Evolutionary conservation across 2,797 vertebrate genomes (phyloP), one percentile per base, ranked within the genome.

Genomic region (Delichon dasypus): DNA sequence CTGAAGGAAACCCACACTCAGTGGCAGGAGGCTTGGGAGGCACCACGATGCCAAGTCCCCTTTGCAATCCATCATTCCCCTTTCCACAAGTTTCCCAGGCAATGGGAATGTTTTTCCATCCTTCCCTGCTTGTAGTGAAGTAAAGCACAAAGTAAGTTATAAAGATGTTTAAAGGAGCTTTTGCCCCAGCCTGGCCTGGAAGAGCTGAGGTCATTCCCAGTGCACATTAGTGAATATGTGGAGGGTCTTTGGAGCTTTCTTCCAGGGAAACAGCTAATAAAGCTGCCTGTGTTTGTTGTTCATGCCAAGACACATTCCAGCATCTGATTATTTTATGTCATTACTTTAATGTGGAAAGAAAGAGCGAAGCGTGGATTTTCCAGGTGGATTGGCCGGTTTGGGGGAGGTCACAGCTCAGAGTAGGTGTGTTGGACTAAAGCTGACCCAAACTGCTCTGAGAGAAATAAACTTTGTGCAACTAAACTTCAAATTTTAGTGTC

Each of bases 181-280:
- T 94, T 91, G 85, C 93, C 96, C 85, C 40, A 38, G 72, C 72
- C 80, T 62, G 89, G 90, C 66, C 30, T 81, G 88, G 81, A 71
- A 71, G 77, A 68, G 77, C 94, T 91, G 89, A 93, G 97, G 97
- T 97, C 91, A 93, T 87, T 93, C 75, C 27, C 40, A 94, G 93
- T 50, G 78, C 94, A 80, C 93, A 58, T 97, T 96, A 97, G 96
- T 96, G 96, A 97, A 96, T 95, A 97, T n/a, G 71, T 94, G 78
- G 94, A 97, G 96, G 96, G 96, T 90, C 95, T 94, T 90, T 81
- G 95, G 96, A 96, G 91, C 85, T 96, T 84, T 96, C 94, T 97
- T 97, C 84, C 95, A 96, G 94, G 90, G 95, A 97, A 97, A 97
- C 96, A 97, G 96, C 95, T 96, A 97, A 97, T 97, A 97, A 98